Evolutionary conservation across 2,888 invertebrate genomes (phyloP), one percentile per base, ranked within the genome.

Genomic region (Eupeodes luniger): DNA sequence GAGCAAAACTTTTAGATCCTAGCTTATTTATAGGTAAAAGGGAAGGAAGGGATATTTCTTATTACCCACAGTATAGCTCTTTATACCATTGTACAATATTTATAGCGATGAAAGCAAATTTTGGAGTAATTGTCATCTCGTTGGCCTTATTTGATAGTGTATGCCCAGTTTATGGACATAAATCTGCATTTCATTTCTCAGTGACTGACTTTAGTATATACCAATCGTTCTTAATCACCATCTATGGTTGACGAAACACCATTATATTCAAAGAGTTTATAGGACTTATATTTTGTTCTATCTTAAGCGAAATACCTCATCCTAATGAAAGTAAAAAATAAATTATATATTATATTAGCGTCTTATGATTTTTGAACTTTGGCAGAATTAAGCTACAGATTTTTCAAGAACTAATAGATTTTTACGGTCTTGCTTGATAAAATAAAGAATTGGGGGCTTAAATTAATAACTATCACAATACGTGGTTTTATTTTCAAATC

Each of bases 41-140:
- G n/a, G n/a, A 40, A 27, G 27, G 3, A 27, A 27, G 27, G 9
- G n/a, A 47, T 53, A 57, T 44, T 66, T 9, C 66, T 47, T 64
- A 64, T 64, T 44, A 14, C 44, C 44, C 62, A 62, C 11, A 5
- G 34, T 34, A 34, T 34, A 14, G 40, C 27, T 47, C 12, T 55
- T 64, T 6, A 16, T 27, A 16, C 12, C 11, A 64, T 44, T 64
- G 44, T 16, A 5, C 40, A 67, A 61, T 51, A 76, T 85, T 84
- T 76, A 80, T 72, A 44, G 62, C 49, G 55, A 11, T 51, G 44
- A 75, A 80, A 84, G 75, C 75, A 76, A 84, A 75, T 76, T 62
- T 40, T 47, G 53, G 16, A 70, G 69, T 80, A 67, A 83, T 75
- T 79, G 74, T 79, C 53, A 69, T 27, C 59, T 61, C 19, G 61